Evolutionary conservation across 2,113 vertebrate species (phyloP).

Genomic region (Apteryx mantelli): DNA sequence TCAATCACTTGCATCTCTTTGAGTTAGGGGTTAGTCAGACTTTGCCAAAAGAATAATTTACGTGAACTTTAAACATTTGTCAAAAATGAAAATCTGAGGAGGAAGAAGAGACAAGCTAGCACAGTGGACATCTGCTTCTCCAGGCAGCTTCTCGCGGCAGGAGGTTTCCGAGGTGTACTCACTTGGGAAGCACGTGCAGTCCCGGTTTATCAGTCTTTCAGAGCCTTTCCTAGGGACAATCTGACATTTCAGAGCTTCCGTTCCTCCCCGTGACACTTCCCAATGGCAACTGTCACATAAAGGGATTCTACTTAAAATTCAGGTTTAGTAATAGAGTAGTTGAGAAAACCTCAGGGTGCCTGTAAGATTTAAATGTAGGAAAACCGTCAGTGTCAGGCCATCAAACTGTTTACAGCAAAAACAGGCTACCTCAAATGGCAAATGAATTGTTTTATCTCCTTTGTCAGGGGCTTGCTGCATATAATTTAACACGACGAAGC

Average conservation of each 20-base stretch:
- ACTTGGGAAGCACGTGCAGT: background rate
- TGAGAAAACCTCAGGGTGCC: background rate
- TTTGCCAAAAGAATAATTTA: background rate
- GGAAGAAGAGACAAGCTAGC: background rate
- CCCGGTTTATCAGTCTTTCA: background rate
- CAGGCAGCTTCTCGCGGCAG: background rate
- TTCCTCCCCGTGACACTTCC: background rate
- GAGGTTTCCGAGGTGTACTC: accelerated
- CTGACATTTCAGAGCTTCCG: background rate
- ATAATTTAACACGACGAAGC: background rate
- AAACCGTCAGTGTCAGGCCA: background rate
- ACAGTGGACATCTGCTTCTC: background rate
- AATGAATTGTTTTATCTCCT: constrained; percentile 1
- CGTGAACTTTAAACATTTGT: background rate
- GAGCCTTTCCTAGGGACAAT: background rate
- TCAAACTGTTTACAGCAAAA: background rate
- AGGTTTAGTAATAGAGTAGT: background rate
- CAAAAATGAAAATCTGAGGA: background rate
- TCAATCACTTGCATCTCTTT: too few species aligned
- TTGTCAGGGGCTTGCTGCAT: background rate
- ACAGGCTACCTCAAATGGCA: background rate
- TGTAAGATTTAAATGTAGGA: background rate
- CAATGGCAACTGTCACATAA: background rate
- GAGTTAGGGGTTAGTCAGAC: background rate
- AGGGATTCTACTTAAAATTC: constrained; percentile 35